A percentile compares a stretch with the other conserved stretches of the same genome.
Conservation (phyloP, 2,113 vertebrate genomes). For the Neodontobutis hainanensis region DNA sequence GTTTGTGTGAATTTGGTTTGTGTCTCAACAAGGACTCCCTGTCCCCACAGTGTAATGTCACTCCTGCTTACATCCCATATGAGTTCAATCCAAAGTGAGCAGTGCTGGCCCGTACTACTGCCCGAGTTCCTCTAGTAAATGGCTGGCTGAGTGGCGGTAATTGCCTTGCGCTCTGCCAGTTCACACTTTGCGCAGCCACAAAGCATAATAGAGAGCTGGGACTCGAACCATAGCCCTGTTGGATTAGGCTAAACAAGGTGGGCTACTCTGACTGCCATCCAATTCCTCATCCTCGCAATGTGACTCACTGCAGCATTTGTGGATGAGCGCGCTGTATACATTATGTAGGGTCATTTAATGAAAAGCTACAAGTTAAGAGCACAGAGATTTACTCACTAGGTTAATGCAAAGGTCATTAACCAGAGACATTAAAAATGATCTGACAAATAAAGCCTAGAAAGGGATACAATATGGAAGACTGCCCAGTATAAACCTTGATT, state of each 20-base stretch:
- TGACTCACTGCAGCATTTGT: conserved; percentile 3
- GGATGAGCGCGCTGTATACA: conserved; percentile 12
- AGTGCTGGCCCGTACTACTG: conserved; percentile 51
- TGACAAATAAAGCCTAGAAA: conserved; percentile 68
- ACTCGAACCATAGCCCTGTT: conserved; percentile 37
- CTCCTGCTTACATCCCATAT: conserved; percentile 49
- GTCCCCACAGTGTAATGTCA: conserved; percentile 43
- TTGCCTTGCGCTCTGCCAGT: conserved; percentile 65
- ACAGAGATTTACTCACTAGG: conserved; percentile 52
- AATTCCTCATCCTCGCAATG: conserved; percentile 3
- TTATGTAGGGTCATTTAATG: conserved; percentile 47
- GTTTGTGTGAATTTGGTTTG: conserved; percentile 1
- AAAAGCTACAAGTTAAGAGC: conserved; percentile 26
- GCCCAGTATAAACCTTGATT: conserved; percentile 22
- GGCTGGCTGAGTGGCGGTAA: conserved; percentile 71
- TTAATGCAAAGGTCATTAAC: conserved; percentile 68
- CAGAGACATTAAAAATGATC: conserved; percentile 51
- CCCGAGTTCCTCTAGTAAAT: conserved; percentile 62
- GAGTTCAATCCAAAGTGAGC: conserved; percentile 61
- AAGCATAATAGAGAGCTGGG: conserved; percentile 34
- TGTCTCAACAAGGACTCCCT: conserved; percentile 26
- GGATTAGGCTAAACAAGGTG: conserved; percentile 34
- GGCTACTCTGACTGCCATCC: conserved; percentile 20
- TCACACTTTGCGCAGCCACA: conserved; percentile 46
- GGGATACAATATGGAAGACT: conserved; percentile 35